Percentiles rank a stretch among this genome's conserved stretches.
Conservation (phyloP, 2,888 invertebrate species). For the Gari tellinella region DNA sequence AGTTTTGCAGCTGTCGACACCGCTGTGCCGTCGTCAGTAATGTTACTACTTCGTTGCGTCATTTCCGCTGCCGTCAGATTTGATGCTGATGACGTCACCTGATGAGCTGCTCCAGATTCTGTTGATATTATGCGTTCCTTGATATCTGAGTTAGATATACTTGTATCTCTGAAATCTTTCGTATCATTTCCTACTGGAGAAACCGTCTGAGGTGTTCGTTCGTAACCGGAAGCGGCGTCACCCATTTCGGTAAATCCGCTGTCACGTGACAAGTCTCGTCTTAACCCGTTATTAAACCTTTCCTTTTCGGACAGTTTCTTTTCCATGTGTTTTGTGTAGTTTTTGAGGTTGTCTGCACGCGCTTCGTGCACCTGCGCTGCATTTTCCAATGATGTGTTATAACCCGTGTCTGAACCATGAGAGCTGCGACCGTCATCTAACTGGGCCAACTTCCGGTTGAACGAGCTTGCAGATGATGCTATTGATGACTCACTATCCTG, state of each 20-base stretch:
- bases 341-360: constrained; percentile 50
- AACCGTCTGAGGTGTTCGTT: neutral
- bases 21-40: constrained; percentile 43
- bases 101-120: constrained; percentile 33
- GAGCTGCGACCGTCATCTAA: constrained; percentile 11
- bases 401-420: constrained; percentile 37
- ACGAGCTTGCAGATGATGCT: constrained; percentile 35
- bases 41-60: constrained; percentile 32
- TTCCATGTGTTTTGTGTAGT: constrained; percentile 47
- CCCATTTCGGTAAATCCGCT: constrained; percentile 51
- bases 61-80: constrained; percentile 46
- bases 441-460: constrained; percentile 13
- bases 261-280: constrained; percentile 49
- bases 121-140: constrained; percentile 32
- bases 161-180: constrained; percentile 37
- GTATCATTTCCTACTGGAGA: constrained; percentile 12
- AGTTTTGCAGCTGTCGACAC: constrained; percentile 39
- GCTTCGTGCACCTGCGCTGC: constrained; percentile 48
- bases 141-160: constrained; percentile 37
- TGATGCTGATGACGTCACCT: constrained; percentile 39
- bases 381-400: constrained; percentile 44
- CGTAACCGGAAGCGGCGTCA: constrained; percentile 7
- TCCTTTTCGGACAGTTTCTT: constrained; percentile 28
- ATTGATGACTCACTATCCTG: constrained; percentile 39
- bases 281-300: constrained; percentile 21